Conservation (phyloP, 2,797 vertebrate species). For the Crotalus adamanteus region DNA sequence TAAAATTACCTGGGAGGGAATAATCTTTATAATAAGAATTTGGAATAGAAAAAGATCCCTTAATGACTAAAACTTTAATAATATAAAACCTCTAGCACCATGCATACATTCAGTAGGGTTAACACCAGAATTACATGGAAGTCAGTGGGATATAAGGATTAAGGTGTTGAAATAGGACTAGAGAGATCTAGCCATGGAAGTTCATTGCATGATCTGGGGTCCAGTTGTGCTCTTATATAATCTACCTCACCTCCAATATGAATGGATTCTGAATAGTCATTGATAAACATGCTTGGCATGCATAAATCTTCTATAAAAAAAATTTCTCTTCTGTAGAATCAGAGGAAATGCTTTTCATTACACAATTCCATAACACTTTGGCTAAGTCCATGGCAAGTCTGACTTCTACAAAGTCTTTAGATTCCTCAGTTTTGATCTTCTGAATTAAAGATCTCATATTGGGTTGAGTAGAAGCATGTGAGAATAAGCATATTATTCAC, state of each 20-base stretch:
- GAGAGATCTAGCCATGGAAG: background rate
- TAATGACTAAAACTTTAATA: conserved; percentile 10
- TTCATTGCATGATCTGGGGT: background rate
- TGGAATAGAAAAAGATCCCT: background rate
- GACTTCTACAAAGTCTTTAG: background rate
- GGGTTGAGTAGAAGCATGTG: background rate
- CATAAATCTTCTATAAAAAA: background rate
- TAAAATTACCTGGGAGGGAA: conserved; percentile 15
- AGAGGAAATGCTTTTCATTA: background rate
- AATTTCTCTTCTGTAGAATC: background rate
- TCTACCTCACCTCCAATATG: background rate
- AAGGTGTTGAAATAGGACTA: background rate
- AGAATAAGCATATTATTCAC: background rate
- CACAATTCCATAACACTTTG: background rate
- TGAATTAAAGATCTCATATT: background rate
- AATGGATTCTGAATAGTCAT: background rate
- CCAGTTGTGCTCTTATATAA: background rate
- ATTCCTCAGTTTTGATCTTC: background rate
- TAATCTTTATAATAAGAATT: conserved; percentile 20
- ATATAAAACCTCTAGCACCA: background rate
- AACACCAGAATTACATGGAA: background rate
- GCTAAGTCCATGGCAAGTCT: background rate
- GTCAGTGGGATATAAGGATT: background rate
- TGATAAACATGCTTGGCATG: background rate
- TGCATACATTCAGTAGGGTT: background rate